Base-by-base conservation (phyloP, 2,113 vertebrate genomes). In the Panthera leo region DNA sequence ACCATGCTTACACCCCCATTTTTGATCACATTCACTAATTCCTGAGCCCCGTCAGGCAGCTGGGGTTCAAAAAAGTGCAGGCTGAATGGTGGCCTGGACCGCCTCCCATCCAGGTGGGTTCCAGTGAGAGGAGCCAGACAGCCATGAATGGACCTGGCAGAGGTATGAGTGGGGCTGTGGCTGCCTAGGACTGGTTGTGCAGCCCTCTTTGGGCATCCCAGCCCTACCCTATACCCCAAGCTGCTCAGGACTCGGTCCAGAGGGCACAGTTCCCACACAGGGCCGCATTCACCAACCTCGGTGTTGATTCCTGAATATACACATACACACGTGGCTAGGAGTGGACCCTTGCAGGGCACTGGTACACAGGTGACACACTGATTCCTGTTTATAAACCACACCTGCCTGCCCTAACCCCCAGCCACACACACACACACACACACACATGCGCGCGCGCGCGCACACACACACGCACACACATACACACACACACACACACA, bases 1-100 rank as follows among this genome's bases (percentile, higher is more conserved):
- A 80, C 86, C 42, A 42, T 80, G 61, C 87, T 91, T 88, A 94
- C 82, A 86, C n/a, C 73, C 85, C 86, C 73, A 82, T 89, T 82
- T 76, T 89, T 48, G 14, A 84, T 79, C 21, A 79, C 65, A 53
- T 27, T 95, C 91, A 94, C 45, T 82, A 67, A 73, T 76, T 91
- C 86, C 88, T 58, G 45, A 94, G 91, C 90, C 90, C 87, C 53
- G 36, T 51, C 51, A 29, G 91, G 55, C 58, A 78, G 42, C 58
- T 79, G 83, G 78, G 67, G 25, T 73, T 68, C n/a, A 55, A 53
- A 67, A 36, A 71, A 82, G 15, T 63, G 9, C 19, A 73, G 85
- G 48, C 21, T n/a, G 80, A 70, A 27, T 11, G 19, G 80, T 85
- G 70, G 75, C 51, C 71, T 80, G 34, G 58, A 36, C 85, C 16